Conservation (phyloP, 30 jellyfish, hydroid and myxozoan genomes). For the Clytia hemisphaerica region DNA sequence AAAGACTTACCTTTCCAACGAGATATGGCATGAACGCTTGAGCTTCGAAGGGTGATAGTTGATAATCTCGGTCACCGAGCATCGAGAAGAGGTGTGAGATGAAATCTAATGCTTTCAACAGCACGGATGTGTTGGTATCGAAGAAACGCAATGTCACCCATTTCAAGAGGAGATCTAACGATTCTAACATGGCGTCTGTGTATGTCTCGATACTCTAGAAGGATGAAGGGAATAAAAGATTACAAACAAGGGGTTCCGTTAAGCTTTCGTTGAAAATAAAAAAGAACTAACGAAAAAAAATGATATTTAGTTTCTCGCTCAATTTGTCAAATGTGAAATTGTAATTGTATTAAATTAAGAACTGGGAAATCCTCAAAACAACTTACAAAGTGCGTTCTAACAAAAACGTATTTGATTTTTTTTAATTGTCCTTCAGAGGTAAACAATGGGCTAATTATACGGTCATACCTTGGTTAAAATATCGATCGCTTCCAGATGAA, state of each 20-base stretch:
- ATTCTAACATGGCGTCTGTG: constrained; percentile 73
- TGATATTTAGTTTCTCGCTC: neutral
- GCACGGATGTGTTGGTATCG: constrained; percentile 88
- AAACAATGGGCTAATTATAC: no score
- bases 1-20: constrained; percentile 52
- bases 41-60: constrained; percentile 65
- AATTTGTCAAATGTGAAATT: neutral
- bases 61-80: constrained; percentile 44
- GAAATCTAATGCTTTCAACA: constrained; percentile 76
- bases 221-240: neutral
- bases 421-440: no score
- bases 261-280: neutral
- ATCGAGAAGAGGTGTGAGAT: constrained; percentile 47
- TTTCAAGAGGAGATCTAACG: constrained; percentile 68
- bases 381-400: neutral
- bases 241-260: neutral
- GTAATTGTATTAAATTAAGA: neutral
- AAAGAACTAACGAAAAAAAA: constrained; percentile 5
- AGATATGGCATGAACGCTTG: constrained; percentile 77
- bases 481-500: constrained; percentile 72
- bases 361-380: neutral
- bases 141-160: constrained; percentile 82
- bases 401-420: neutral
- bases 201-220: constrained; percentile 50
- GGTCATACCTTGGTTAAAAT: constrained; percentile 35